Evolutionary conservation across 2,797 vertebrate genomes (phyloP), one percentile per base, ranked within the genome.

Genomic region (Parambassis ranga): DNA sequence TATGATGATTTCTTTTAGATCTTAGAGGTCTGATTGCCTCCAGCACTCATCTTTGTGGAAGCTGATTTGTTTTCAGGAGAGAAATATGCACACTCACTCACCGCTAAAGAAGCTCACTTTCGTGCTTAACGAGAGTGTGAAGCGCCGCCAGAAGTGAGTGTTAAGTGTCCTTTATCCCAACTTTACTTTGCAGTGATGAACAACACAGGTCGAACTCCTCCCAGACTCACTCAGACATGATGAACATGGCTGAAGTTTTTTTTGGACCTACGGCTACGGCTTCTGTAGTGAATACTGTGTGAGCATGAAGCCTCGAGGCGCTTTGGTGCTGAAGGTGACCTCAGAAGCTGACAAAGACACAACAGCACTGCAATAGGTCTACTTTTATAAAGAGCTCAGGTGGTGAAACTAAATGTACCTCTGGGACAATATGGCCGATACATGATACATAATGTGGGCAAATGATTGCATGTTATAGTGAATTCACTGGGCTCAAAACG

Each of bases 31-130:
- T 32, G 32, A 71, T 76, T 58, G 55, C 51, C 59, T 66, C 14
- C 20, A 38, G 72, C 59, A 62, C 69, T 53, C 20, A 8, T 73
- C 59, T 64, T 15, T 7, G 51, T 43, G 18, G 39, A 75, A 56
- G 44, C 51, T 27, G 57, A 74, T 83, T 72, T 77, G 68, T 71
- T 77, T 78, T 59, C 47, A 14, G 26, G 4, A 44, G 14, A 39
- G 39, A 35, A 55, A 20, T 13, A 19, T 2, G 4, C n/a, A 15
- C 7, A n/a, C 22, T 26, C 11, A 5, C 32, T 76, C 56, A 4
- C 38, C 23, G 19, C 33, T 44, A 49, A 52, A 55, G 50, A 6
- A 48, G 61, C 65, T 63, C 39, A 30, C 52, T 63, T 48, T 61
- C n/a, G 47, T 31, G 39, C 26, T 55, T 49, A 43, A 63, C 13